Evolutionary conservation across 2,797 vertebrate species (phyloP).

Genomic region (Nyctalus aviator): DNA sequence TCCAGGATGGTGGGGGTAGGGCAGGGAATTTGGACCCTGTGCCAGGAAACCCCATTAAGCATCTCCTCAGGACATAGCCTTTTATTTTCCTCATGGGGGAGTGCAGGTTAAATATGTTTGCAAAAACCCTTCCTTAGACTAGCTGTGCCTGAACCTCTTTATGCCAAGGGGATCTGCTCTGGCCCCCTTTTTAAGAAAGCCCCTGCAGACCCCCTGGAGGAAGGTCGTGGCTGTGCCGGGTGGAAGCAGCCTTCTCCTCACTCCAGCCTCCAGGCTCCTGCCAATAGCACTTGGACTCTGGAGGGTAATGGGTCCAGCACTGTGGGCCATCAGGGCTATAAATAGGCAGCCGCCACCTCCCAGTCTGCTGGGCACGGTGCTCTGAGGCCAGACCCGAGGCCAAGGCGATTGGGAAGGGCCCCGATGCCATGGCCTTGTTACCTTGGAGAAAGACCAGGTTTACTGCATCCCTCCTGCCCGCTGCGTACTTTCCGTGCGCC

Average conservation of each 20-base stretch:
- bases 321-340: constrained; percentile 28
- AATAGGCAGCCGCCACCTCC: constrained; percentile 61
- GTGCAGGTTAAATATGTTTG: constrained; percentile 66
- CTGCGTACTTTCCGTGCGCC: neutral
- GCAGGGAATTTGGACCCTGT: neutral
- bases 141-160: constrained; percentile 34
- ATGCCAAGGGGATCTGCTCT: neutral
- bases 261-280: neutral
- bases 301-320: constrained; percentile 18
- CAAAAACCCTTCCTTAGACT: constrained; percentile 54
- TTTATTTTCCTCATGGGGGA: constrained; percentile 64
- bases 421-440: neutral
- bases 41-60: constrained; percentile 48
- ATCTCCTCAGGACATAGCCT: constrained; percentile 9
- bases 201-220: constrained; percentile 17
- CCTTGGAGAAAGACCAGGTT: constrained; percentile 43
- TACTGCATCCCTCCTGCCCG: neutral
- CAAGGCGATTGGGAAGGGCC: neutral
- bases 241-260: neutral
- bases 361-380: constrained; percentile 40
- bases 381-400: constrained; percentile 28
- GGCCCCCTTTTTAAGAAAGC: constrained; percentile 8
- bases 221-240: neutral
- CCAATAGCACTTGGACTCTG: neutral
- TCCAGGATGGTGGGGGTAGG: neutral